Evolutionary conservation across 2,113 vertebrate species (phyloP).

Genomic region (Chrysemys picta): DNA sequence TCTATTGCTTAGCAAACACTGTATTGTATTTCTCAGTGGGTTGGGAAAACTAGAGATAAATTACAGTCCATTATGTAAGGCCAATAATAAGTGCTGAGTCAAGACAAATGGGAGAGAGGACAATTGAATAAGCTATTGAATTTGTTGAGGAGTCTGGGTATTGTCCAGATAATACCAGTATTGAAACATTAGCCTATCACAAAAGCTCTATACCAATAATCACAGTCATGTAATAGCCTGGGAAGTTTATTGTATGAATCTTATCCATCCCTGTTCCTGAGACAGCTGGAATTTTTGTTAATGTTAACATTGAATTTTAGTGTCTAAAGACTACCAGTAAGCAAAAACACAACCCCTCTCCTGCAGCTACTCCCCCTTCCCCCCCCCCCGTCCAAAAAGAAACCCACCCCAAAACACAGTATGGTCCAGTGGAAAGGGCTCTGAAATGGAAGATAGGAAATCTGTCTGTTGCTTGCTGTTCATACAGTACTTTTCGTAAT

Average conservation of each 20-base stretch:
- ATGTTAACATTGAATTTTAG: neutral
- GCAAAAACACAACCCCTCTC: neutral
- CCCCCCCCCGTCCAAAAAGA: no score
- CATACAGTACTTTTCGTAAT: no score
- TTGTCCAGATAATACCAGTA: neutral
- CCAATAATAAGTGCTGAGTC: neutral
- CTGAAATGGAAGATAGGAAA: neutral
- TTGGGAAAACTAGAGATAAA: neutral
- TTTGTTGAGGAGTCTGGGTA: neutral
- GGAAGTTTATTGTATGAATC: neutral
- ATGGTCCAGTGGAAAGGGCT: neutral
- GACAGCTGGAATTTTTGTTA: neutral
- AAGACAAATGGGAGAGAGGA: neutral
- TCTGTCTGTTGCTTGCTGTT: neutral
- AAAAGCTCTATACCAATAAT: neutral
- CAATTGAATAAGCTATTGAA: neutral
- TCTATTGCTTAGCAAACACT: neutral
- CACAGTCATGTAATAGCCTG: neutral
- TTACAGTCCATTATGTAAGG: neutral
- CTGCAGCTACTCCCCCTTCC: neutral
- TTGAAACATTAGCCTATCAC: neutral
- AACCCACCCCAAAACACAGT: neutral
- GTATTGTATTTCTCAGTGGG: neutral
- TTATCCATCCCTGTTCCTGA: neutral
- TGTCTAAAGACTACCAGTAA: neutral